These are phyloP conservation scores for Pararge aegeria DNA, from an alignment of 1,140 invertebrate genomes.

Conservation along the genomic window DNA sequence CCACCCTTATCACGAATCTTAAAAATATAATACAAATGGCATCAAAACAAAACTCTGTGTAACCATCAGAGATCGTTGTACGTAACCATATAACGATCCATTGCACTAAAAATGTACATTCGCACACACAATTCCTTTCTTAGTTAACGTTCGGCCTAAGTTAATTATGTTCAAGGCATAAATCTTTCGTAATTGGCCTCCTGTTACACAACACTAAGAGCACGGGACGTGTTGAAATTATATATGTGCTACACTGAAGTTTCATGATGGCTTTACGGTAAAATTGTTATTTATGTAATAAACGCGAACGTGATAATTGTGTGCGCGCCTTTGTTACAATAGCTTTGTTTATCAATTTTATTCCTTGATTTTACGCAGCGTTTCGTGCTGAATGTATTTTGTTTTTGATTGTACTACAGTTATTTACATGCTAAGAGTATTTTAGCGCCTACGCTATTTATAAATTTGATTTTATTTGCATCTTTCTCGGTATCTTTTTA, in stretches of 20 bases:
- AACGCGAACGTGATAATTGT: conserved; percentile 48
- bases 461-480: no score
- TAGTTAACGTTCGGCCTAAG: conserved; percentile 74
- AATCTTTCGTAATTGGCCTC: conserved; percentile 79
- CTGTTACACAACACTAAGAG: conserved; percentile 76
- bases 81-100: conserved; percentile 18
- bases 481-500: no score
- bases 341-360: conserved; percentile 24
- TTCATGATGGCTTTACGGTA: conserved; percentile 61
- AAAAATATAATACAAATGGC: no score
- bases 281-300: conserved; percentile 59
- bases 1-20: no score
- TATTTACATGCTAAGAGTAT: not conserved
- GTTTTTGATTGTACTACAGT: conserved; percentile 1
- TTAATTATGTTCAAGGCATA: conserved; percentile 77
- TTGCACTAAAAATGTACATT: conserved; percentile 34
- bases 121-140: conserved; percentile 60
- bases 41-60: not conserved
- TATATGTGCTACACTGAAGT: conserved; percentile 71
- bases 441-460: not conserved
- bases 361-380: not conserved
- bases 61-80: conserved; percentile 5
- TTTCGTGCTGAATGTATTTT: not conserved
- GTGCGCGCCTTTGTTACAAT: conserved; percentile 23
- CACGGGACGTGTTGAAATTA: conserved; percentile 75